These are phyloP conservation scores for Drosophila parthenogenetica DNA, from an alignment of 2,888 invertebrate genomes.

Conservation along the genomic window DNA sequence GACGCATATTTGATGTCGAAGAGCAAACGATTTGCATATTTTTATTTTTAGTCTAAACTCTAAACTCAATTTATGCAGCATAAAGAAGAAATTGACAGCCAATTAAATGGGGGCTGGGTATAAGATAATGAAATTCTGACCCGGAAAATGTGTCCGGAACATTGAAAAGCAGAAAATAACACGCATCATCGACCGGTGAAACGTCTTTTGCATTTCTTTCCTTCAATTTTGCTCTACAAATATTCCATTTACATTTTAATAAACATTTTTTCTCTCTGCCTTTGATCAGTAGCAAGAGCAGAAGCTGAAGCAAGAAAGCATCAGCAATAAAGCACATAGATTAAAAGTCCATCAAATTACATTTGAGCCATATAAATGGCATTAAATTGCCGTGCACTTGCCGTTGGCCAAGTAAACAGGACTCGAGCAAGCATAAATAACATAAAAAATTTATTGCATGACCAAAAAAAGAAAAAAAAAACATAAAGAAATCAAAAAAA, in stretches of 20 bases:
- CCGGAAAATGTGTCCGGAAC: slow-evolving; percentile 24
- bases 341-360: slow-evolving; percentile 77
- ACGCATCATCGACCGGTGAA: slow-evolving; percentile 54
- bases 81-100: slow-evolving; percentile 50
- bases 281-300: slow-evolving; percentile 60
- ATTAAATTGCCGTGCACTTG: slow-evolving; percentile 61
- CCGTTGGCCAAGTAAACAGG: slow-evolving; percentile 50
- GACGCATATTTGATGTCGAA: not conserved
- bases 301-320: slow-evolving; percentile 1
- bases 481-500: not conserved
- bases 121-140: slow-evolving; percentile 59
- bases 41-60: slow-evolving; percentile 16
- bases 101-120: slow-evolving; percentile 48
- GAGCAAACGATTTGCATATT: slow-evolving; percentile 51
- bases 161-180: slow-evolving; percentile 16
- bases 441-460: slow-evolving; percentile 70
- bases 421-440: slow-evolving; percentile 56
- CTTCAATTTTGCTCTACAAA: slow-evolving; percentile 1
- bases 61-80: slow-evolving; percentile 51
- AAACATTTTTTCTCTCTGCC: slow-evolving; percentile 41
- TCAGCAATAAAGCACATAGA: slow-evolving; percentile 63
- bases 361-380: slow-evolving; percentile 66
- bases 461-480: slow-evolving; percentile 2
- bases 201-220: slow-evolving; percentile 2
- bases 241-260: slow-evolving; percentile 63